Evolutionary conservation across 2,888 invertebrate genomes (phyloP).

Genomic region (Octodonta nipae): DNA sequence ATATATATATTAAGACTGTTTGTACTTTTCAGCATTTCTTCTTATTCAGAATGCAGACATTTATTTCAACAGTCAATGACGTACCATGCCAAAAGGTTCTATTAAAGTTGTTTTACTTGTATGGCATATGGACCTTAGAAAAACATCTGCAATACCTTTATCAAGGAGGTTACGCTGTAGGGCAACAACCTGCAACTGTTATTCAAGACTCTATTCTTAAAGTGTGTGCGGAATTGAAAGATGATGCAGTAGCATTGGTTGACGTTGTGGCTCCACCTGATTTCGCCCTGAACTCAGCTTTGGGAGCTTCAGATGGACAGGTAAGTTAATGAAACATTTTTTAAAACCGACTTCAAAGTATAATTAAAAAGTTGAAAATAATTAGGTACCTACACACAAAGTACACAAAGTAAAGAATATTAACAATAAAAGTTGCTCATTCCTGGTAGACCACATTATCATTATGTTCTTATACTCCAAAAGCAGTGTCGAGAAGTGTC

Average conservation of each 20-base stretch:
- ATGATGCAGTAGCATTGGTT: slow-evolving; percentile 62
- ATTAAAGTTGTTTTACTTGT: slow-evolving; percentile 48
- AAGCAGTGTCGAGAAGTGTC: too few relatives aligned
- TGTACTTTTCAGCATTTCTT: slow-evolving; percentile 40
- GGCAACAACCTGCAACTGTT: slow-evolving; percentile 41
- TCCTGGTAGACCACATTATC: too few relatives aligned
- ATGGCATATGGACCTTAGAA: slow-evolving; percentile 55
- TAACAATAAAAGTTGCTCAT: too few relatives aligned
- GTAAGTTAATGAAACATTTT: too few relatives aligned
- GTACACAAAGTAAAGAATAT: too few relatives aligned
- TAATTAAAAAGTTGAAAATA: too few relatives aligned
- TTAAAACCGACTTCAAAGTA: too few relatives aligned
- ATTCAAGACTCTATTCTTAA: slow-evolving; percentile 55
- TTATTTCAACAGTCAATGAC: slow-evolving; percentile 37
- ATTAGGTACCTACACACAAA: too few relatives aligned
- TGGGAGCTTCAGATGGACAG: slow-evolving; percentile 78
- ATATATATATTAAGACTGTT: slow-evolving; percentile 2
- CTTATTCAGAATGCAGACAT: slow-evolving; percentile 39
- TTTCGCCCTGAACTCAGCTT: slow-evolving; percentile 68
- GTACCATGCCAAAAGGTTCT: slow-evolving; percentile 41
- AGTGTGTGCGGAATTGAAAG: slow-evolving; percentile 48
- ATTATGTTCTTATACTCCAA: too few relatives aligned
- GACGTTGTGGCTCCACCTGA: slow-evolving; percentile 82
- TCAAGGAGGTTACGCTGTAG: slow-evolving; percentile 44
- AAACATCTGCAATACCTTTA: slow-evolving; percentile 65